Percentiles rank a stretch among this genome's conserved stretches.
These are phyloP conservation scores for Brachymystax lenok DNA, from an alignment of 2,797 vertebrate genomes.

Conservation along the genomic window DNA sequence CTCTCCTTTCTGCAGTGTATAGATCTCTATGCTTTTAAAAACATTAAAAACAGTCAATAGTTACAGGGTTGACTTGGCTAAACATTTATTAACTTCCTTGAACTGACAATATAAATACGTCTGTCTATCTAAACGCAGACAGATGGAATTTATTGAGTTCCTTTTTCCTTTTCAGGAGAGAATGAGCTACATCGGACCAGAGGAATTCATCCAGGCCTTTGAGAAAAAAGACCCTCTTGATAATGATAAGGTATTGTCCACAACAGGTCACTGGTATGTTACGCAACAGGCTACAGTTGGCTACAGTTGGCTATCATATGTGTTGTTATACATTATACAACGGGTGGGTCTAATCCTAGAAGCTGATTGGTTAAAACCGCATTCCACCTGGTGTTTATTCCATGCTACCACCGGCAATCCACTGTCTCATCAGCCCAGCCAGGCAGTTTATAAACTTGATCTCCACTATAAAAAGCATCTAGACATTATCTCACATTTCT, in stretches of 20 bases:
- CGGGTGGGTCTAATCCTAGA: no score
- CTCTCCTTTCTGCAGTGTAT: no score
- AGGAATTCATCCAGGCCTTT: slow-evolving; percentile 94
- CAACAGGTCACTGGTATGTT: slow-evolving; percentile 10
- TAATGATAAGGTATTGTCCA: slow-evolving; percentile 85
- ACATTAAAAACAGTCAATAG: not conserved
- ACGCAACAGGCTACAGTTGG: slow-evolving; percentile 16
- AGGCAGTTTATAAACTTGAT: no score
- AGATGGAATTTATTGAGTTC: not conserved
- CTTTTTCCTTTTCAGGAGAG: slow-evolving; percentile 80
- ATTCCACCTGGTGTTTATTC: no score
- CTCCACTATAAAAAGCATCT: no score
- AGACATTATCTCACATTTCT: no score
- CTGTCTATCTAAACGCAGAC: not conserved
- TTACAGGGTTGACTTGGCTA: not conserved
- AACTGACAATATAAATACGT: not conserved
- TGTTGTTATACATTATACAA: no score
- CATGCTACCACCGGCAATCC: no score
- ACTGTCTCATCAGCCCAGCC: no score
- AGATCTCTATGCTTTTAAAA: no score
- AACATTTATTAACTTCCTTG: slow-evolving; percentile 9
- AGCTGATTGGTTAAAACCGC: no score
- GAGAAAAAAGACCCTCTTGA: slow-evolving; percentile 89
- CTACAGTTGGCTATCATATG: not conserved
- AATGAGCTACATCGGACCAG: slow-evolving; percentile 92